These are phyloP conservation scores for Baccha elongata DNA, from an alignment of 2,888 invertebrate species.

Conservation along the genomic window DNA sequence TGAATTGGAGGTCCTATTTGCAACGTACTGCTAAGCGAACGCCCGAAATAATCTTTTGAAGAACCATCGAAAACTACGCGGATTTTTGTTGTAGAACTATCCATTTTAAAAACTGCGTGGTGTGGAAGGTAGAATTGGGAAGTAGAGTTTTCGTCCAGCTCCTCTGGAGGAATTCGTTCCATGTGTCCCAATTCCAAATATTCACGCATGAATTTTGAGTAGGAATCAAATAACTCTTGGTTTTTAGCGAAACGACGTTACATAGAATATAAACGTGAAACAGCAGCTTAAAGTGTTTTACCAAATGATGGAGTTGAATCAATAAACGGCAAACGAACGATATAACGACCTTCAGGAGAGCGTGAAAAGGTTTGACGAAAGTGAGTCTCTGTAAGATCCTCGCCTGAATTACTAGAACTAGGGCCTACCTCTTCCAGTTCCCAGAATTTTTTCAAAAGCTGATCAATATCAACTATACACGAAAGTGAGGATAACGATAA, in stretches of 20 bases:
- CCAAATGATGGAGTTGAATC: slow-evolving; percentile 5
- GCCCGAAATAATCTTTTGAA: neutral
- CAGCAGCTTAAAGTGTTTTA: slow-evolving; percentile 16
- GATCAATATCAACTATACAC: neutral
- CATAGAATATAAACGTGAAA: slow-evolving; percentile 26
- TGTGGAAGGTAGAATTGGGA: neutral
- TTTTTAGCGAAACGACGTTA: slow-evolving; percentile 26
- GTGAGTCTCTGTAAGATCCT: slow-evolving; percentile 27
- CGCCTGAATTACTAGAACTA: neutral
- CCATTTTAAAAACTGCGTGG: neutral
- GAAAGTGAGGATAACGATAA: neutral
- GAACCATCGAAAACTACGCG: neutral
- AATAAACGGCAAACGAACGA: slow-evolving; percentile 32
- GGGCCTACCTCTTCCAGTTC: neutral
- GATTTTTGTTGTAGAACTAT: neutral
- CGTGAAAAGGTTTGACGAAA: slow-evolving; percentile 27
- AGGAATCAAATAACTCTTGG: neutral
- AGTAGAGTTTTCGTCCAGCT: neutral
- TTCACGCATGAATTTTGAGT: slow-evolving; percentile 28
- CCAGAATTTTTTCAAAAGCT: neutral
- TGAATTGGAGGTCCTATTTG: neutral
- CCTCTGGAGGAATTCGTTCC: neutral
- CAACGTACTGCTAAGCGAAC: neutral
- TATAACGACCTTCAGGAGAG: slow-evolving; percentile 31
- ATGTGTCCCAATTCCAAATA: slow-evolving; percentile 26